Evolutionary conservation across 2,888 invertebrate species (phyloP).

Genomic region (Ochlodes sylvanus): DNA sequence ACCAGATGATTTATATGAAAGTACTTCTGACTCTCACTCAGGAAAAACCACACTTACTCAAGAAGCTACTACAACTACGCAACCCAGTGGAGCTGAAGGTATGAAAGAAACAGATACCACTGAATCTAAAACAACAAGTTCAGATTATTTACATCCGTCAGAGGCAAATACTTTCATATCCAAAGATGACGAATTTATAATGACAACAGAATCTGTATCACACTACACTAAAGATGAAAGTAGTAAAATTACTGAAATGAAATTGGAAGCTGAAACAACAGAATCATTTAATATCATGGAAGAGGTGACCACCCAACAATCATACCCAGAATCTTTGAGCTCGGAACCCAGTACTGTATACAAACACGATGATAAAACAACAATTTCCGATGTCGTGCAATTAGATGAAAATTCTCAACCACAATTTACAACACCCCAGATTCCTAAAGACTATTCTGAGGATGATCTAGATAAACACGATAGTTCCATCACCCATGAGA

Average conservation of each 20-base stretch:
- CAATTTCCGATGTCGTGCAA: slow-evolving; percentile 40
- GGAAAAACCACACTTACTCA: slow-evolving; percentile 34
- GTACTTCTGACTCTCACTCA: slow-evolving; percentile 41
- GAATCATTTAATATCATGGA: slow-evolving; percentile 27
- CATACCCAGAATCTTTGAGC: slow-evolving; percentile 24
- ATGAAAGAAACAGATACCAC: slow-evolving; percentile 35
- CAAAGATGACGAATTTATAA: slow-evolving; percentile 45
- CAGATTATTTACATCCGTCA: slow-evolving; percentile 33
- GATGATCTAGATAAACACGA: slow-evolving; percentile 3
- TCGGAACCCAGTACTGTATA: slow-evolving; percentile 38
- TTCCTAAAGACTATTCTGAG: slow-evolving; percentile 43
- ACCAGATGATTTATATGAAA: slow-evolving; percentile 56
- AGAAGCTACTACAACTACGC: slow-evolving; percentile 36
- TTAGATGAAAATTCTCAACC: slow-evolving; percentile 39
- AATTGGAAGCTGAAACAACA: slow-evolving; percentile 42
- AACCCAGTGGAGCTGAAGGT: slow-evolving; percentile 30
- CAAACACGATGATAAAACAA: slow-evolving; percentile 39
- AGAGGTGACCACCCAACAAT: slow-evolving; percentile 25
- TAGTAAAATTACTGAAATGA: slow-evolving; percentile 40
- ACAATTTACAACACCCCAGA: slow-evolving; percentile 48
- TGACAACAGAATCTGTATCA: slow-evolving; percentile 48
- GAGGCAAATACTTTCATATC: slow-evolving; percentile 40
- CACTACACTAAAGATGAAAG: slow-evolving; percentile 47
- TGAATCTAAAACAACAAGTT: slow-evolving; percentile 40
- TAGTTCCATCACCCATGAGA: slow-evolving; percentile 29